Evolutionary conservation across 2,113 vertebrate genomes (phyloP).

Genomic region (Caranx melampygus): DNA sequence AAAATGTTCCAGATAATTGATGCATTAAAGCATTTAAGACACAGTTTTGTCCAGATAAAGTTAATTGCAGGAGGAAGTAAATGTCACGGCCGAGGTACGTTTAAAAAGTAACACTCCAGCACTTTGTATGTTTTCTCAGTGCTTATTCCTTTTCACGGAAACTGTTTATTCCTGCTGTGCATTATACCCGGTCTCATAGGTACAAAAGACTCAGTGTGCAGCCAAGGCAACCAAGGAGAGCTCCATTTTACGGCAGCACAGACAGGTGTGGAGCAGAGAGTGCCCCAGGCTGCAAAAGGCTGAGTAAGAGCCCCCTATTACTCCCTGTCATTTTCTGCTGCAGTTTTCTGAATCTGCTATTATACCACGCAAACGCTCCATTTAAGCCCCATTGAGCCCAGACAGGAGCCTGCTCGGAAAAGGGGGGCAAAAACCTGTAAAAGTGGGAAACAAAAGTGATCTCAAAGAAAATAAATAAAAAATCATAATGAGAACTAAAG

Average conservation of each 20-base stretch:
- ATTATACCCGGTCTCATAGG: conserved; percentile 80
- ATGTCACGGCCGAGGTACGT: conserved; percentile 27
- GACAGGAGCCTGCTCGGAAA: conserved; percentile 45
- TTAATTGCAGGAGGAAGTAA: conserved; percentile 39
- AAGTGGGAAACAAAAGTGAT: conserved; percentile 9
- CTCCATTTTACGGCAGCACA: conserved; percentile 89
- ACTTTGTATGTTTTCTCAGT: not conserved
- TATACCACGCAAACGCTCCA: conserved; percentile 55
- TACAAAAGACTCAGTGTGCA: conserved; percentile 84
- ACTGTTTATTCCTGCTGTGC: conserved; percentile 45
- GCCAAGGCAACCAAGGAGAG: conserved; percentile 89
- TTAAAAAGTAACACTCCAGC: conserved; percentile 39
- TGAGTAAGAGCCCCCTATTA: conserved; percentile 85
- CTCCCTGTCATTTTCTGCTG: conserved; percentile 73
- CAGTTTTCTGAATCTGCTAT: conserved; percentile 70
- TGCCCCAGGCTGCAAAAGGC: conserved; percentile 82
- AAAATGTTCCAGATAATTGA: conserved; percentile 31
- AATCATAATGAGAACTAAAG: conserved; percentile 16
- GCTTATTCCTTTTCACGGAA: conserved; percentile 13
- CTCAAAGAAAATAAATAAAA: conserved; percentile 26
- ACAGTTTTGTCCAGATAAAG: conserved; percentile 19
- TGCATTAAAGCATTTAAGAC: conserved; percentile 22
- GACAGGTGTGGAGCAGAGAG: conserved; percentile 91
- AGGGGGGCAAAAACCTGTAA: conserved; percentile 14
- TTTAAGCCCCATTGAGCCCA: conserved; percentile 63